Evolutionary conservation across 2,797 vertebrate species (phyloP), one percentile per base, ranked within the genome.

Genomic region (Podarcis lilfordi): DNA sequence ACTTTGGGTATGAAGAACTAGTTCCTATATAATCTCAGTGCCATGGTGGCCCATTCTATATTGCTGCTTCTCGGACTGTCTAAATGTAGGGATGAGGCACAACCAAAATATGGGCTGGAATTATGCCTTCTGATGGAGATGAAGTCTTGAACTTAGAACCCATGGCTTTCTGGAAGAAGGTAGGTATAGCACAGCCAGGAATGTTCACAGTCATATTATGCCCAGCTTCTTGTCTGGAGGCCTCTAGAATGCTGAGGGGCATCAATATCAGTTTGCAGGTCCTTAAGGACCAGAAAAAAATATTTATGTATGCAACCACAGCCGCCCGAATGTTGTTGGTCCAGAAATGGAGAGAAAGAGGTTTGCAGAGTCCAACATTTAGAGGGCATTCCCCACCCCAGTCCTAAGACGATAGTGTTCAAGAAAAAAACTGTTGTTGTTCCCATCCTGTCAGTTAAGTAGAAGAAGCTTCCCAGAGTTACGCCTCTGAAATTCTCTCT

Each of bases 401-500:
- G 32, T n/a, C 35, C 9, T 50, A 55, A 50, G 40, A 45, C 43
- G 61, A 81, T 35, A 83, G 71, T 59, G 43, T 78, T 90, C 76
- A 80, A 91, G 74, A 87, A 87, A 90, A 88, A 86, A 74, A 92
- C 92, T 79, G 91, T 40, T 37, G 43, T 27, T 91, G n/a, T 1
- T 5, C 71, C 11, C 84, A 50, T 15, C 61, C n/a, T 92, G 78
- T 88, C 92, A 43, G 90, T 69, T 23, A 82, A 93, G 32, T 27
- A 64, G 86, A 84, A 80, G 84, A 50, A n/a, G 25, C 66, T 89
- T n/a, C 55, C 71, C 59, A n/a, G 50, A 55, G 15, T 90, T 32
- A 79, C 95, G 92, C 82, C 55, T 85, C 43, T 35, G 84, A 83
- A 86, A 77, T 86, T 87, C 35, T 91, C 88, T 91, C 89, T 89